phyloP scores from a whole-genome alignment of 2,113 vertebrate genomes.

The Anhinga anhinga region DNA sequence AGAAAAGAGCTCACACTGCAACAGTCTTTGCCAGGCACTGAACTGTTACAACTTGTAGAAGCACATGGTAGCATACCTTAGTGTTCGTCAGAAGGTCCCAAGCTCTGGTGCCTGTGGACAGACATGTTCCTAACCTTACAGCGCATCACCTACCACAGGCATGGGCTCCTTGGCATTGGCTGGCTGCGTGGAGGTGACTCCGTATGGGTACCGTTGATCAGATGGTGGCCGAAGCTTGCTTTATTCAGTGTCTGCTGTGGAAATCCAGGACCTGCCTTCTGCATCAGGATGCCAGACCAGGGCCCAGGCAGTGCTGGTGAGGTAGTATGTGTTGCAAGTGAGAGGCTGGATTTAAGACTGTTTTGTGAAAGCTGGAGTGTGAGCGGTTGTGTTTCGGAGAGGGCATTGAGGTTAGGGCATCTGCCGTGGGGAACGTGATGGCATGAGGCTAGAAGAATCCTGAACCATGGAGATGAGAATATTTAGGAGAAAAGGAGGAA shows the following conservation, averaged over 20 bases:
- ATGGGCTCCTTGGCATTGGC: accelerated
- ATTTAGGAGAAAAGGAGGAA: neutral
- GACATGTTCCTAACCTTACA: neutral
- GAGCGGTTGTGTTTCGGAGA: neutral
- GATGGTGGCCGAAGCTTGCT: neutral
- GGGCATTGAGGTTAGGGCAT: neutral
- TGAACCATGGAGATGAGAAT: neutral
- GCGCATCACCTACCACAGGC: accelerated
- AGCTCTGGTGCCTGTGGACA: neutral
- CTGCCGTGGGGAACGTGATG: neutral
- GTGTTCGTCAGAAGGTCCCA: neutral
- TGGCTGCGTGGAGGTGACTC: neutral
- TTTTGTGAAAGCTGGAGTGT: neutral
- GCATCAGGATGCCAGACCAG: neutral
- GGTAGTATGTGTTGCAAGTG: neutral
- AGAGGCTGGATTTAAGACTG: neutral
- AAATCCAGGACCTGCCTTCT: neutral
- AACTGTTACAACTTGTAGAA: neutral
- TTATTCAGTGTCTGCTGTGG: neutral
- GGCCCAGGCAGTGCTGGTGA: neutral
- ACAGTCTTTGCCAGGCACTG: neutral
- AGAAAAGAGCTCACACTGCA: neutral
- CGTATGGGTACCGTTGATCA: accelerated
- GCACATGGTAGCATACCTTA: too few species aligned
- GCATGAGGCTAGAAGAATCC: neutral